phyloP scores from a whole-genome alignment of 2,888 invertebrate species.

The Chrysomela aeneicollis region DNA sequence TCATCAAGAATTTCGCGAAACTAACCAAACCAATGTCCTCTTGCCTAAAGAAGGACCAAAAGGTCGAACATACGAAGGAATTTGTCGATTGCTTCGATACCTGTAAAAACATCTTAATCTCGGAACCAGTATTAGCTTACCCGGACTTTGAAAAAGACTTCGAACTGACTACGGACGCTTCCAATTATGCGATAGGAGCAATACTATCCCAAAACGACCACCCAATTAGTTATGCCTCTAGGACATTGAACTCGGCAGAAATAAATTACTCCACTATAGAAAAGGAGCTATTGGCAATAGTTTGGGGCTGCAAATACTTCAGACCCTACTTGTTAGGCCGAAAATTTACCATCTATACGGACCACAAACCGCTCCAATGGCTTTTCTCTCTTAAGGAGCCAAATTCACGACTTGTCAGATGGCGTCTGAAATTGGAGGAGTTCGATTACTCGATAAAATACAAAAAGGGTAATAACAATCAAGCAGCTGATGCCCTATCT shows the following conservation, averaged over 20 bases:
- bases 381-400: slow-evolving; percentile 31
- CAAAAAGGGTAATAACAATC: slow-evolving; percentile 31
- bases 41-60: slow-evolving; percentile 19
- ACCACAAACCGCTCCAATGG: slow-evolving; percentile 43
- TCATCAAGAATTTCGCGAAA: slow-evolving; percentile 40
- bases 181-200: slow-evolving; percentile 17
- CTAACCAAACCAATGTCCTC: slow-evolving; percentile 34
- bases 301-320: slow-evolving; percentile 15
- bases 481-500: slow-evolving; percentile 29
- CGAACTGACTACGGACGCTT: slow-evolving; percentile 24
- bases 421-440: no score
- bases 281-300: slow-evolving; percentile 18
- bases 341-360: slow-evolving; percentile 28
- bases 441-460: no score
- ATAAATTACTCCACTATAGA: slow-evolving; percentile 18
- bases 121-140: slow-evolving; percentile 15
- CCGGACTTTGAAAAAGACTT: slow-evolving; percentile 22
- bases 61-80: slow-evolving; percentile 2
- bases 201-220: slow-evolving; percentile 22
- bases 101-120: no score
- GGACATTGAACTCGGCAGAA: slow-evolving; percentile 16
- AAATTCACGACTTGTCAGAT: no score
- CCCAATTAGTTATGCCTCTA: slow-evolving; percentile 21
- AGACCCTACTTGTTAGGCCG: slow-evolving; percentile 13
- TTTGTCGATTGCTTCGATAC: slow-evolving; percentile 9